These are phyloP conservation scores for Paralvinella palmiformis DNA, from an alignment of 1,140 invertebrate species.

Conservation along the genomic window DNA sequence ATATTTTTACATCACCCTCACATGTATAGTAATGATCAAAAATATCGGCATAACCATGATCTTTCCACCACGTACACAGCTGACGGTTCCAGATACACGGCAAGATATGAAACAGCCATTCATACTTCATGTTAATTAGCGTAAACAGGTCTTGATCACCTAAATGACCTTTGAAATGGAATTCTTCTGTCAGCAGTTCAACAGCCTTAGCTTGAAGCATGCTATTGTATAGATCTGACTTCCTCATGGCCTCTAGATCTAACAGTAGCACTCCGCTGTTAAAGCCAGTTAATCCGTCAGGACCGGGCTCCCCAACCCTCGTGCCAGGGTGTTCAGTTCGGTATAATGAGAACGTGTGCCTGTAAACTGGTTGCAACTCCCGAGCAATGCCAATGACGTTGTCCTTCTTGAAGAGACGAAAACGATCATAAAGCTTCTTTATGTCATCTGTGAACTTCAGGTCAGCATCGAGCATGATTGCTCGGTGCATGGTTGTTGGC, in stretches of 20 bases:
- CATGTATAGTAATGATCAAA: constrained; percentile 73
- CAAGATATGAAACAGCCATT: constrained; percentile 67
- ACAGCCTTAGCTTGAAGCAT: constrained; percentile 58
- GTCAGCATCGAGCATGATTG: constrained; percentile 74
- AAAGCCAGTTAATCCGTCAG: constrained; percentile 65
- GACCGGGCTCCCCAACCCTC: constrained; percentile 50
- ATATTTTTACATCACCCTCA: constrained; percentile 63
- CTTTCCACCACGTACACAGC: constrained; percentile 76
- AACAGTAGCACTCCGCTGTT: constrained; percentile 77
- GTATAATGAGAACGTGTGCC: constrained; percentile 68
- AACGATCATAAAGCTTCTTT: constrained; percentile 61
- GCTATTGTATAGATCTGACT: constrained; percentile 58
- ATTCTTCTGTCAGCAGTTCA: constrained; percentile 61
- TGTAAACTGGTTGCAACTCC: constrained; percentile 75
- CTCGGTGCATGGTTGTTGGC: constrained; percentile 52
- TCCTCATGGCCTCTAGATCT: constrained; percentile 62
- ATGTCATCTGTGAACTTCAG: constrained; percentile 70
- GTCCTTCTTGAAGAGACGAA: constrained; percentile 57
- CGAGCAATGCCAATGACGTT: constrained; percentile 69
- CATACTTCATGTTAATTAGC: constrained; percentile 65
- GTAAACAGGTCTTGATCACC: constrained; percentile 87
- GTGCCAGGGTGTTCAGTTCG: constrained; percentile 57
- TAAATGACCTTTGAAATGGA: constrained; percentile 67
- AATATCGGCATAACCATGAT: constrained; percentile 69
- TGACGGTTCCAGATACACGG: constrained; percentile 81